Percentiles rank a stretch among this genome's conserved stretches.
These are phyloP conservation scores for Eumacrocentrus americanus DNA, from an alignment of 2,888 invertebrate species.

Conservation along the genomic window DNA sequence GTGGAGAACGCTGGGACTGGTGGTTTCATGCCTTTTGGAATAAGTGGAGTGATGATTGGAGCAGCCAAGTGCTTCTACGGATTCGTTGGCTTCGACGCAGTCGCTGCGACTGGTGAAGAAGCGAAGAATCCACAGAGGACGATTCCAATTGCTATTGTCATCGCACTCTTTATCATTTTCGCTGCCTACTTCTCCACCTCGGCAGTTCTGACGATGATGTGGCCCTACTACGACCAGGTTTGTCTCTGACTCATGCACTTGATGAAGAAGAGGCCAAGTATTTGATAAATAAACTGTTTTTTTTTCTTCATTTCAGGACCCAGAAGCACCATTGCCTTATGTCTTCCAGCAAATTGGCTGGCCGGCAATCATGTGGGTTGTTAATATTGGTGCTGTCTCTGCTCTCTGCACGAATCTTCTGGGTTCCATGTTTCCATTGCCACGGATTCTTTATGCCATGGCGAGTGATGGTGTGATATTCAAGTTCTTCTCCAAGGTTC, in stretches of 20 bases:
- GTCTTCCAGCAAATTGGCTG: conserved; percentile 81
- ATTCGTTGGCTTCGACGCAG: conserved; percentile 95
- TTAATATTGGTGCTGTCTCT: conserved; percentile 89
- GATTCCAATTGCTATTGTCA: conserved; percentile 88
- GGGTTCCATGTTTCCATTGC: conserved; percentile 88
- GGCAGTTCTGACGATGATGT: conserved; percentile 91
- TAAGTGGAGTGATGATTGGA: conserved; percentile 86
- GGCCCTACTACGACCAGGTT: conserved; percentile 66
- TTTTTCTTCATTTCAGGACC: conserved; percentile 65
- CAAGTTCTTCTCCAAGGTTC: conserved; percentile 72
- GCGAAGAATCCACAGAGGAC: conserved; percentile 90
- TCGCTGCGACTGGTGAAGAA: conserved; percentile 92
- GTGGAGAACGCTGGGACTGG: conserved; percentile 72
- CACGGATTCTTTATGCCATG: conserved; percentile 90
- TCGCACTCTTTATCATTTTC: conserved; percentile 84
- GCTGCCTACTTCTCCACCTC: conserved; percentile 90
- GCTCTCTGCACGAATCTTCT: conserved; percentile 87
- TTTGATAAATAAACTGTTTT: background rate
- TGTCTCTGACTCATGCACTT: background rate
- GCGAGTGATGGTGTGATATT: conserved; percentile 87
- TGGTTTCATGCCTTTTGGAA: conserved; percentile 91
- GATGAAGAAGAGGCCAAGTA: background rate
- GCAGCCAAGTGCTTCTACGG: conserved; percentile 91
- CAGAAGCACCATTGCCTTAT: conserved; percentile 84
- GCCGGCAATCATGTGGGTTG: conserved; percentile 83